Conservation (phyloP, 2,888 invertebrate species). For the Mythimna vitellina region DNA sequence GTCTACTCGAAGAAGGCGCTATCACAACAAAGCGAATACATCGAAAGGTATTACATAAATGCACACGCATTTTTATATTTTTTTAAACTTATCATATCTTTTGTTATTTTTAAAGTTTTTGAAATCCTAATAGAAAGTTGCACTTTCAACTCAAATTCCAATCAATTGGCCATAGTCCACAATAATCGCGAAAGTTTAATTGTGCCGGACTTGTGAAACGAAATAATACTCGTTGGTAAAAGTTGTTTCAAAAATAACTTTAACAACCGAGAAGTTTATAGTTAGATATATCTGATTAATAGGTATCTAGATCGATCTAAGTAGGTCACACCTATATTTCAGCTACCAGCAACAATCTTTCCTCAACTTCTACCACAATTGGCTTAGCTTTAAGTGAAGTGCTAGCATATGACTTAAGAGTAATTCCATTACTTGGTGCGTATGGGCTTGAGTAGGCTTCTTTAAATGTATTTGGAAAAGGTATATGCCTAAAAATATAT, state of each 20-base stretch:
- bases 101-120: slow-evolving; percentile 15
- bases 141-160: slow-evolving; percentile 26
- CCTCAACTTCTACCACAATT: slow-evolving; percentile 30
- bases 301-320: slow-evolving; percentile 32
- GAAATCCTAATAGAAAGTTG: slow-evolving; percentile 16
- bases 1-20: slow-evolving; percentile 88
- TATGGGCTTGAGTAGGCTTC: slow-evolving; percentile 21
- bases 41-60: slow-evolving; percentile 80
- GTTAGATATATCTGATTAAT: slow-evolving; percentile 22
- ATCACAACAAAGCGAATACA: slow-evolving; percentile 87
- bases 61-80: slow-evolving; percentile 2
- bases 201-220: neutral
- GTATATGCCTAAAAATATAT: slow-evolving; percentile 21
- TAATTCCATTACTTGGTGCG: slow-evolving; percentile 14
- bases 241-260: slow-evolving; percentile 31
- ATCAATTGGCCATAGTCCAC: slow-evolving; percentile 25
- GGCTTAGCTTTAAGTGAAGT: slow-evolving; percentile 32
- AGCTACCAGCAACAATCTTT: slow-evolving; percentile 22
- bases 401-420: neutral
- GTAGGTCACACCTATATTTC: slow-evolving; percentile 49
- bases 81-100: neutral
- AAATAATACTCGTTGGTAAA: slow-evolving; percentile 12
- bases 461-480: slow-evolving; percentile 17
- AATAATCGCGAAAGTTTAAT: neutral
- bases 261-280: slow-evolving; percentile 7